These are phyloP conservation scores for Hemiscyllium ocellatum DNA, from an alignment of 2,113 vertebrate species.

Conservation along the genomic window DNA sequence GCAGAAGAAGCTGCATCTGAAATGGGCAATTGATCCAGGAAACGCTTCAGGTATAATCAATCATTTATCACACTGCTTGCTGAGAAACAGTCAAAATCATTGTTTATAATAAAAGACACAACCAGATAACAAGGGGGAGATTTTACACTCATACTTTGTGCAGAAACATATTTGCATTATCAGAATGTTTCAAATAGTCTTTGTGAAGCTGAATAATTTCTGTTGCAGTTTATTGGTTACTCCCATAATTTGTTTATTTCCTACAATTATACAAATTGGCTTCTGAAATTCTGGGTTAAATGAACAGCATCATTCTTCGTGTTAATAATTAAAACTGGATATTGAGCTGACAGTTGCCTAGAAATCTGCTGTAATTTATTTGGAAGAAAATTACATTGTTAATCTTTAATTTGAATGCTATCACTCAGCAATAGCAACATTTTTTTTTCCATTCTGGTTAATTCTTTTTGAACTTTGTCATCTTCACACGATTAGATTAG, in stretches of 20 bases:
- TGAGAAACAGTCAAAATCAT: background rate
- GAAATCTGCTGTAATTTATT: background rate
- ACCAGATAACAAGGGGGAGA: background rate
- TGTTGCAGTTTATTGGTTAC: background rate
- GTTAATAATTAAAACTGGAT: background rate
- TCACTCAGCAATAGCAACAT: background rate
- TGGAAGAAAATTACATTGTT: background rate
- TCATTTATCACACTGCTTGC: background rate
- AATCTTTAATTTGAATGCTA: background rate
- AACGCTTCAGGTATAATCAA: background rate
- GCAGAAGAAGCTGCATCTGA: background rate
- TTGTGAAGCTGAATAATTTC: background rate
- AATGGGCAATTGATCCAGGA: background rate
- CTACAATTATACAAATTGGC: background rate
- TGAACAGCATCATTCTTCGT: background rate
- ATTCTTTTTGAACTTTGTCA: background rate
- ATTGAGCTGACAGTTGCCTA: background rate
- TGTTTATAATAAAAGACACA: background rate
- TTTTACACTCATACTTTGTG: background rate
- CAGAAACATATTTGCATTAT: background rate
- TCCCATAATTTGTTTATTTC: background rate
- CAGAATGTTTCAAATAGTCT: background rate
- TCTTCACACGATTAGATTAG: too few species aligned
- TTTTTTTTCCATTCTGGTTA: background rate
- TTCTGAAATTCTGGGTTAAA: background rate